These are phyloP conservation scores for Poeciliopsis turrubarensis DNA, from an alignment of 2,113 vertebrate genomes.

Conservation along the genomic window DNA sequence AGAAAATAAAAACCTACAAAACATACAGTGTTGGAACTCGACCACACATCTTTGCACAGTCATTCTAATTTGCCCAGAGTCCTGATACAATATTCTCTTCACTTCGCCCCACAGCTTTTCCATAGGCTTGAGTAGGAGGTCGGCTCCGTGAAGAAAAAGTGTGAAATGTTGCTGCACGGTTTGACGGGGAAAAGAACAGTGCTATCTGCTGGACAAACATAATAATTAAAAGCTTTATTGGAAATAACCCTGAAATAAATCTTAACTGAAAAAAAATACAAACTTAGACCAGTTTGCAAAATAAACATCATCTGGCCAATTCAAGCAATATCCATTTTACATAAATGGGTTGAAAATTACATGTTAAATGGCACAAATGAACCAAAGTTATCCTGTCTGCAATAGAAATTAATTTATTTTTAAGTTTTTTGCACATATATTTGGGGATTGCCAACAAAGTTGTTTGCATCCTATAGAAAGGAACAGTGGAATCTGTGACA, in stretches of 20 bases:
- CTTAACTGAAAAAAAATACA: not conserved
- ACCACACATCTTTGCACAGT: not conserved
- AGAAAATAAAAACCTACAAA: conserved; percentile 93
- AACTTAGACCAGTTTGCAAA: not conserved
- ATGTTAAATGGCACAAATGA: not conserved
- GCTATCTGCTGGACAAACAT: not conserved
- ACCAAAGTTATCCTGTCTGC: no score
- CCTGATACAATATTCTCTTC: not conserved
- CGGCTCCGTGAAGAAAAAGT: no score
- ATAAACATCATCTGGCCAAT: not conserved
- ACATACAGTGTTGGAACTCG: conserved; percentile 54
- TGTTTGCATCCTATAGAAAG: no score
- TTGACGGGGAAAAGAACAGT: no score
- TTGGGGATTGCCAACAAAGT: no score
- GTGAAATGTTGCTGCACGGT: no score
- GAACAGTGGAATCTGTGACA: no score
- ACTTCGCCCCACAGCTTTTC: no score
- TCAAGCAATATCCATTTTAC: not conserved
- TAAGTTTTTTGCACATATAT: no score
- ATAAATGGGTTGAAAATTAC: not conserved
- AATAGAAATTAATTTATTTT: no score
- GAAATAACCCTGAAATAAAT: not conserved
- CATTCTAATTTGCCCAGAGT: not conserved
- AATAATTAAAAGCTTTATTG: no score
- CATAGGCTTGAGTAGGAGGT: no score